Evolutionary conservation across 2,113 vertebrate species (phyloP), one percentile per base, ranked within the genome.

Genomic region (Amphiprion percula): DNA sequence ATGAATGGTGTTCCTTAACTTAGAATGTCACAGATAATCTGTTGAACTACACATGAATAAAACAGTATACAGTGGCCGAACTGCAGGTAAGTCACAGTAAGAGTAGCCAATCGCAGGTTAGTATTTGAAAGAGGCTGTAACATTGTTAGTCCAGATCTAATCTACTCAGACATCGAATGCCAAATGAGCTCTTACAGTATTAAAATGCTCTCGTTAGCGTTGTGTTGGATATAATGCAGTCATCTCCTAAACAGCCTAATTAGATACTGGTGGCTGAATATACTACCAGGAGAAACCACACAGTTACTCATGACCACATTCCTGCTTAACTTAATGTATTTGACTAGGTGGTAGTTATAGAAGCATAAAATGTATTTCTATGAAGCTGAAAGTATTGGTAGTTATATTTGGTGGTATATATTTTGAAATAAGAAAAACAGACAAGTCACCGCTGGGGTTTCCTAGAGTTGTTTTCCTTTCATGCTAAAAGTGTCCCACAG

Each of bases 11-110:
- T 74, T n/a, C 47, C 23, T 79, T 70, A 24, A 67, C 33, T 33
- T 16, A 0, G 15, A 59, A 46, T 71, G 60, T 67, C 46, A 56
- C 52, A 41, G 47, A 52, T 73, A 62, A 58, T 64, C 56, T 74
- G 16, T 8, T 82, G 46, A 74, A 49, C 63, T 60, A 16, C n/a
- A 58, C 19, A 33, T 64, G 80, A 33, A 76, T 58, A 55, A 68
- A 77, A 71, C 3, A 7, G 12, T 23, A 30, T 12, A 28, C 19
- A 28, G 46, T 47, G 54, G 19, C 17, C 65, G 26, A 49, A 52
- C 24, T 46, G 50, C 54, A 62, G n/a, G 19, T 7, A 17, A 67
- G 37, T 39, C 30, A 33, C 5, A 23, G n/a, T 4, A 54, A 37
- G 6, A 37, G 33, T 1, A 37, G 33, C 33, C 33, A 37, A 2